These are phyloP conservation scores for Standfussiana lucernea DNA, from an alignment of 2,888 invertebrate species.

Conservation along the genomic window DNA sequence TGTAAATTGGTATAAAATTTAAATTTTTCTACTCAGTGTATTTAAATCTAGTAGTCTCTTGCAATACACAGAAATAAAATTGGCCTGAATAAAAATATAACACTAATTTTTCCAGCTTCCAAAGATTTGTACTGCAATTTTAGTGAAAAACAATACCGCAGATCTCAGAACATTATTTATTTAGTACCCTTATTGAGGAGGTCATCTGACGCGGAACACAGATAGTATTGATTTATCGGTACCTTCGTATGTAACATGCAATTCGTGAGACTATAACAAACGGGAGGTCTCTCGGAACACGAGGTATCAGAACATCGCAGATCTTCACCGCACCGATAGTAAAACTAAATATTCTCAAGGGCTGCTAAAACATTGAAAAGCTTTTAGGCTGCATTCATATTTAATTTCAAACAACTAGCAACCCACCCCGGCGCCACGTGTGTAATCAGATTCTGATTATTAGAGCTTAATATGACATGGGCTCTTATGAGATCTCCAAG, in stretches of 20 bases:
- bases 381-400: neutral
- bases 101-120: neutral
- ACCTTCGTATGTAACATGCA: slow-evolving; percentile 60
- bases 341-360: slow-evolving; percentile 30
- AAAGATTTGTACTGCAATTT: neutral
- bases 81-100: neutral
- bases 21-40: neutral
- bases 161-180: slow-evolving; percentile 31
- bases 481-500: neutral
- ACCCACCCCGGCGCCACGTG: neutral
- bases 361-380: slow-evolving; percentile 12
- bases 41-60: neutral
- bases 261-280: slow-evolving; percentile 65
- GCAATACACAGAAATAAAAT: neutral
- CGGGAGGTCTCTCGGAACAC: slow-evolving; percentile 60
- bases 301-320: slow-evolving; percentile 53
- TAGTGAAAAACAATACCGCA: slow-evolving; percentile 13
- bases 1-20: slow-evolving; percentile 18
- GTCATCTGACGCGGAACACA: slow-evolving; percentile 47
- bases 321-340: slow-evolving; percentile 38
- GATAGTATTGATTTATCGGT: slow-evolving; percentile 59
- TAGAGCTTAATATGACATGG: neutral
- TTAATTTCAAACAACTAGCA: neutral
- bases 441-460: too few species aligned
- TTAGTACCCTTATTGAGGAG: slow-evolving; percentile 43